Conservation (phyloP, 1,140 invertebrate genomes). For the Brachionus angularis region DNA sequence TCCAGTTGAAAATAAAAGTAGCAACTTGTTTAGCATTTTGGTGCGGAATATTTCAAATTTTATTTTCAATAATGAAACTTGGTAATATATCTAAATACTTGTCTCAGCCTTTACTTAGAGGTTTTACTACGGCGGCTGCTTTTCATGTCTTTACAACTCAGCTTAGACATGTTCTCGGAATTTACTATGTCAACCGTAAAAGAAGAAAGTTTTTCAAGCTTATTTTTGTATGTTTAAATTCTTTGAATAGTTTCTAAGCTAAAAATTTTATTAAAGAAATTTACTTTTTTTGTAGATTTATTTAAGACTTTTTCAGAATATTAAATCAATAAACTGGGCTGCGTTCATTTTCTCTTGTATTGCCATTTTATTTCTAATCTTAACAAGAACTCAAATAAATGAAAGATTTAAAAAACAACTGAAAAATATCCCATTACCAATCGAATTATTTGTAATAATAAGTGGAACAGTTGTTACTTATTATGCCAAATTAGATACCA, state of each 20-base stretch:
- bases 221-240: not conserved
- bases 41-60: conserved; percentile 23
- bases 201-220: not conserved
- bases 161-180: conserved; percentile 22
- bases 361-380: conserved; percentile 67
- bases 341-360: conserved; percentile 66
- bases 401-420: conserved; percentile 69
- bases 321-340: conserved; percentile 45
- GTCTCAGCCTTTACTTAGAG: conserved; percentile 43
- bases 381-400: conserved; percentile 77
- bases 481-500: not conserved
- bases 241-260: not conserved
- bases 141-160: conserved; percentile 40
- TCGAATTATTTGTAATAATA: conserved; percentile 69
- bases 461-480: not conserved
- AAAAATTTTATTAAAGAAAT: no score
- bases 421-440: conserved; percentile 69
- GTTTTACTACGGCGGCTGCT: conserved; percentile 18
- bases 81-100: conserved; percentile 40
- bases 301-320: not conserved
- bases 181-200: not conserved
- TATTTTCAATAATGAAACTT: conserved; percentile 40
- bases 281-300: not conserved
- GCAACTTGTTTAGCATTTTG: conserved; percentile 30
- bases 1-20: conserved; percentile 12